Base-by-base conservation (phyloP, 2,113 vertebrate species). In the Microtus ochrogaster region DNA sequence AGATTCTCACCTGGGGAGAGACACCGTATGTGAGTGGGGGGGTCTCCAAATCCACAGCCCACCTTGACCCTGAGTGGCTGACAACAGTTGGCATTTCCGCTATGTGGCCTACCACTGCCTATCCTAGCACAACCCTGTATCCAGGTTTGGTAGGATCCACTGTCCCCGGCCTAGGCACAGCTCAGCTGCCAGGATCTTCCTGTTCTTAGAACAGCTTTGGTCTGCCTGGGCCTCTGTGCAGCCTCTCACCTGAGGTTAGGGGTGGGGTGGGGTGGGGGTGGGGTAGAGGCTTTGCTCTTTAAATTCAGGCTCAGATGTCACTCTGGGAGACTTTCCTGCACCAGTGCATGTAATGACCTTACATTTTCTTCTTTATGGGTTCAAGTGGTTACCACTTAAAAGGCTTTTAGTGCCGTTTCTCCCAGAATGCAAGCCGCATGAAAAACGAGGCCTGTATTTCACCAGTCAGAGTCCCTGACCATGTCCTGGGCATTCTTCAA, bases 1-100 rank as follows among this genome's bases (percentile, higher is more conserved):
- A 89, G 49, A 28, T 17, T 17, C 72, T 93, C 65, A 28, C 95
- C 96, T 96, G 91, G 22, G 30, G 79, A 96, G 81, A 0, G 30
- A 96, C 47, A 96, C 24, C 3, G 44, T 6, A n/a, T 39, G 26
- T 95, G 39, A 93, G 68, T 24, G 19, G 44, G 44, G 41, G 44
- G 44, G 21, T 47, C 14, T 81, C 55, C 24, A 16, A 36, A n/a
- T 52, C 33, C 30, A 33, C 28, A 26, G 17, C 5, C 10, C 5
- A 28, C 39, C 2, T 4, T 24, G 8, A 68, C 16, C 5, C 58
- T 2, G 36, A 8, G 61, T 22, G 33, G 8, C 63, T 63, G n/a
- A 39, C 19, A 30, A 28, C 16, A 61, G 19, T 77, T 3, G 19
- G 17, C 81, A 7, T 58, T 49, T 85, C 3, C 28, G 28, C 41